Evolutionary conservation across 2,888 invertebrate species (phyloP).

Genomic region (Lasioglossum leucozonium): DNA sequence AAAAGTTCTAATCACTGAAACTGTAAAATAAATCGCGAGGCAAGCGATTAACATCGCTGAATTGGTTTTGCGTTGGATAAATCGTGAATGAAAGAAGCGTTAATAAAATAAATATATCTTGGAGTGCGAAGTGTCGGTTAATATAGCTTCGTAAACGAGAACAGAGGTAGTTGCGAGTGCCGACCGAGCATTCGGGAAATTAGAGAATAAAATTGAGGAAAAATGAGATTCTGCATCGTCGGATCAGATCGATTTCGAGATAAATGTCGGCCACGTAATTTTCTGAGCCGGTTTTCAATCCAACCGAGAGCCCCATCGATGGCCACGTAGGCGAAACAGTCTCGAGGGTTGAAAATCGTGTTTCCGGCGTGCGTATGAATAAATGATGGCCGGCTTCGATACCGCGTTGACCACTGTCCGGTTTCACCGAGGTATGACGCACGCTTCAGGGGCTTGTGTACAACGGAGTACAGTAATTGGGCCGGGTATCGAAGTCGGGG

Average conservation of each 20-base stretch:
- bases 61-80: too few relatives aligned
- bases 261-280: neutral
- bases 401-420: constrained; percentile 59
- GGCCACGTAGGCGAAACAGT: neutral
- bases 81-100: too few relatives aligned
- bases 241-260: too few relatives aligned
- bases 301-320: neutral
- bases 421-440: constrained; percentile 68
- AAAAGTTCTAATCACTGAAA: too few relatives aligned
- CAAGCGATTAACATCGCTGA: too few relatives aligned
- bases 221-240: too few relatives aligned
- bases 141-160: too few relatives aligned
- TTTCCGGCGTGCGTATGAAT: neutral
- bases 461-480: constrained; percentile 35
- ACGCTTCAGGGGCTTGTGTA: constrained; percentile 40
- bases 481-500: constrained; percentile 37
- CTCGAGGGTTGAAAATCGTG: neutral
- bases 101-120: too few relatives aligned
- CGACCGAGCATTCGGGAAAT: too few relatives aligned
- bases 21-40: too few relatives aligned
- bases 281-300: neutral
- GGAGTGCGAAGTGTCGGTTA: too few relatives aligned
- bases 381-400: constrained; percentile 19
- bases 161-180: too few relatives aligned
- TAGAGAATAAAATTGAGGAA: neutral